Percentiles rank a stretch among this genome's conserved stretches.
Evolutionary conservation across 2,888 invertebrate genomes (phyloP).

Genomic region (Pristionchus maxplancki): DNA sequence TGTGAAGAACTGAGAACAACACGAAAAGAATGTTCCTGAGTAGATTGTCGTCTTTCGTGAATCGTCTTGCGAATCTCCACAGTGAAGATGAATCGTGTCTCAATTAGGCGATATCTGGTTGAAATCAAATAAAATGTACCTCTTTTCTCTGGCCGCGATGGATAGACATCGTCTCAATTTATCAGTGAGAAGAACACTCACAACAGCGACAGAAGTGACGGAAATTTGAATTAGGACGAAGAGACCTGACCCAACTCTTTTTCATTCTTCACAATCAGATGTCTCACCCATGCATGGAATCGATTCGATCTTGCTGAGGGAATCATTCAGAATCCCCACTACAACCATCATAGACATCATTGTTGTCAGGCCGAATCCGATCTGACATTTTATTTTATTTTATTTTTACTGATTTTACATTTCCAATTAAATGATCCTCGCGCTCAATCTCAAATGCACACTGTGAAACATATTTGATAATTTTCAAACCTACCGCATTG

Average conservation of each 20-base stretch:
- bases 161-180: background rate
- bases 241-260: background rate
- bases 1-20: background rate
- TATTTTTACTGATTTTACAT: too few relatives aligned
- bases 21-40: background rate
- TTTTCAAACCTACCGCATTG: background rate
- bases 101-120: background rate
- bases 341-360: constrained; percentile 26
- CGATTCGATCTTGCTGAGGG: background rate
- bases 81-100: background rate
- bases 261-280: background rate
- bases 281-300: background rate
- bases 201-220: background rate
- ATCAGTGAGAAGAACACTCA: background rate
- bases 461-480: background rate
- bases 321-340: constrained; percentile 25
- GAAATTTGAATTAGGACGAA: constrained; percentile 10
- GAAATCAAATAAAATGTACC: background rate
- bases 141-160: background rate
- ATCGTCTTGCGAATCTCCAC: background rate
- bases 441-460: background rate
- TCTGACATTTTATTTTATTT: too few relatives aligned
- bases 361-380: background rate
- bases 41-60: background rate
- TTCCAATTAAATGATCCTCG: background rate